Evolutionary conservation across 2,113 vertebrate genomes (phyloP), one percentile per base, ranked within the genome.

Genomic region (Porphyrio hochstetteri): DNA sequence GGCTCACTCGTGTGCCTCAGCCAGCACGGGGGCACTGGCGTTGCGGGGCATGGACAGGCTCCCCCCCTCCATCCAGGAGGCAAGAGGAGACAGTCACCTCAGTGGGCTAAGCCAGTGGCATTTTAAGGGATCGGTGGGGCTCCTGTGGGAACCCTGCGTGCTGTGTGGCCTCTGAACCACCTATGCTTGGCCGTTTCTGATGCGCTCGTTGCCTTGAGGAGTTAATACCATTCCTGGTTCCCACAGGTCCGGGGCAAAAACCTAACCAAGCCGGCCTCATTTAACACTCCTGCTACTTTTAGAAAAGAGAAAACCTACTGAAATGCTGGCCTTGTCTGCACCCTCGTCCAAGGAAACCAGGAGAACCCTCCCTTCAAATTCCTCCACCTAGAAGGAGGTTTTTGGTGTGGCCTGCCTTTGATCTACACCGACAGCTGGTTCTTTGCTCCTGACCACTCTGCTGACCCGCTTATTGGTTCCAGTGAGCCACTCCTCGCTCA

Each of bases 21-120:
- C 3, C 35, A 61, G 52, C 57, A 29, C 0, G 2, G 35, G 14
- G 7, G 18, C n/a, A 10, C 5, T 48, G 67, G 15, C 0, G 0
- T 46, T 25, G n/a, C 3, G 1, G 61, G 50, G 13, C 1, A 5
- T 1, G 2, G 38, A 63, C 55, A 33, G 36, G 14, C 38, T 40
- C 40, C 29, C 15, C 13, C 13, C 16, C 33, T 13, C 17, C 29
- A 46, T 35, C 28, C 40, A 27, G 7, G 11, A 53, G 11, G 13
- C 28, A 33, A 86, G 61, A 1, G 2, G 27, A 48, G 67, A 36
- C 20, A 29, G 4, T 31, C 55, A n/a, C 50, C 7, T 1, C 70
- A 18, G 2, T 1, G 17, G 24, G 35, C 44, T 18, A 46, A 46
- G 44, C 44, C 44, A 46, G 44, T 46, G 44, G 44, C 44, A 46